Evolutionary conservation across 2,797 vertebrate species (phyloP).

Genomic region (Acomys russatus): DNA sequence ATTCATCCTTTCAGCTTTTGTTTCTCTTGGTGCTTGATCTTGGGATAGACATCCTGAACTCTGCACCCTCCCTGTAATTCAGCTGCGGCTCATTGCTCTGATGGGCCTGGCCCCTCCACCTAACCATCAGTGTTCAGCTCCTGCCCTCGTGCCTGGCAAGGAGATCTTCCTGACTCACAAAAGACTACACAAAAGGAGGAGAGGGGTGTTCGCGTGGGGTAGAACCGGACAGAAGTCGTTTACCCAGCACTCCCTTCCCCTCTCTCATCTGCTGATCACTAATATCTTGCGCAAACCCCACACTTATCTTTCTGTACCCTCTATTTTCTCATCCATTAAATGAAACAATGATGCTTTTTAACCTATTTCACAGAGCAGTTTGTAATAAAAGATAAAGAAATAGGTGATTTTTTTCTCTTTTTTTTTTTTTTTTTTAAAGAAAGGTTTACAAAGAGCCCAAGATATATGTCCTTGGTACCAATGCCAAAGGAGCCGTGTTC

Average conservation of each 20-base stretch:
- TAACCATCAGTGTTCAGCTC: not conserved
- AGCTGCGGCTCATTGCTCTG: not conserved
- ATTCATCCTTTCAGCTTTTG: not conserved
- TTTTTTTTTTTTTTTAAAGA: not conserved
- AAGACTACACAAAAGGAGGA: not conserved
- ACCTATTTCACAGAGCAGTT: not conserved
- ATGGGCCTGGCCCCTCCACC: not conserved
- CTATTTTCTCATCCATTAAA: conserved; percentile 15
- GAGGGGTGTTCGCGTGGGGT: not conserved
- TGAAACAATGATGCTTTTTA: conserved; percentile 30
- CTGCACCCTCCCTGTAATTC: not conserved
- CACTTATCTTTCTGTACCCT: not conserved
- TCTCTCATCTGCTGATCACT: not conserved
- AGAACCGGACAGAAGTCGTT: not conserved
- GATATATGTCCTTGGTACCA: not conserved
- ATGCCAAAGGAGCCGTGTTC: not conserved
- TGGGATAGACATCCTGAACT: not conserved
- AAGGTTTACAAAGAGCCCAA: conserved; percentile 36
- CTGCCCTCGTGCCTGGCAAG: no score
- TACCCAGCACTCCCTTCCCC: not conserved
- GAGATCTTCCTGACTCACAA: not conserved
- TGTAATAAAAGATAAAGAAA: conserved; percentile 27
- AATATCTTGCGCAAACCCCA: not conserved
- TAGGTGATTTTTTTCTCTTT: not conserved
- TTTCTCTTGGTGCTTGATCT: not conserved